Base-by-base conservation (phyloP, 1,140 invertebrate species). In the Archegozetes longisetosus region DNA sequence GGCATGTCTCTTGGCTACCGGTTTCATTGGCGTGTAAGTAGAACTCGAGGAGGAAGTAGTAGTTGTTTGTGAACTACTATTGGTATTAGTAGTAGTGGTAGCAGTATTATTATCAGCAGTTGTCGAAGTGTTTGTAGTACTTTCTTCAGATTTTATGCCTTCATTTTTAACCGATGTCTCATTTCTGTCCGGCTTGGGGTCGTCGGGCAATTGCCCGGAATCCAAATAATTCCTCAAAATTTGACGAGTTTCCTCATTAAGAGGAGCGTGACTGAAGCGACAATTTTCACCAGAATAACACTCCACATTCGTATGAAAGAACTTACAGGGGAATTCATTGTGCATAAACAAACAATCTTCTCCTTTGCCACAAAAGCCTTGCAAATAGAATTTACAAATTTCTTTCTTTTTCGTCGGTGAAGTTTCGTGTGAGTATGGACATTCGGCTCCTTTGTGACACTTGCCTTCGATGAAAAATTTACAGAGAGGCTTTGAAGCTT, bases 271-370 rank as follows among this genome's bases (percentile, higher is more conserved):
- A 46, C 88, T 89, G 72, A 96, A 97, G 73, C 93, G 89, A 75
- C 93, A 98, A 25, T 71, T 83, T 24, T 87, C 84, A 17, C 79
- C 82, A 22, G 78, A 73, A 63, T 78, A 79, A 72, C 92, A 96
- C 52, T 84, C 82, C 65, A 88, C 78, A 65, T 89, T 90, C 50
- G 88, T 88, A 69, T 97, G 92, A 70, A 84, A 95, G 76, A 87
- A 95, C 77, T 96, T 96, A 74, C 93, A 98, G 32, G 93, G 93
- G 71, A 94, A 97, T 71, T 96, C 91, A 66, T 85, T 83, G 76
- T 98, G 93, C 84, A 97, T 88, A 69, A 93, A 98, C 2, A 90
- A 76, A 76, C 93, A 98, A 72, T 91, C 90, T 64, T 93, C 88
- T 64, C 86, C 49, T 53, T 53, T 53, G 27, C 49, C 49, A 75